Base-by-base conservation (phyloP, 2,888 invertebrate species). In the Pinctada fucata region DNA sequence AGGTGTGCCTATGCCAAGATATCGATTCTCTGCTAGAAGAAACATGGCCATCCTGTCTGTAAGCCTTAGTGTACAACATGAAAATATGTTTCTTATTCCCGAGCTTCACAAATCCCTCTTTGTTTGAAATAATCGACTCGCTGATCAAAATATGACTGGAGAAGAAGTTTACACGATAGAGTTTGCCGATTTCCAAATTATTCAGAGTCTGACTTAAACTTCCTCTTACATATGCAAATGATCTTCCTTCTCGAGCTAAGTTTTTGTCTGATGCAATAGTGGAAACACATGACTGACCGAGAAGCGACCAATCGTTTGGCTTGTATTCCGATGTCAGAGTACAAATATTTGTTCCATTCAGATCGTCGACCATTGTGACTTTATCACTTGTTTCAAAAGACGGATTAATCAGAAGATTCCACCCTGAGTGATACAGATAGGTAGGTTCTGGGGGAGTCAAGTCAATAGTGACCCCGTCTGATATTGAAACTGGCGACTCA, bases 391-490 rank as follows among this genome's bases (percentile, higher is more conserved):
- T 72, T 71, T 84, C 82, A 79, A 84, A 83, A 3, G 83, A 83
- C 2, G 82, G 84, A 52, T 84, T 82, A 3, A 16, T 3, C 8
- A 79, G 31, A 1, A 84, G 13, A 72, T 85, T 84, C 2, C 72
- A 65, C 1, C 77, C 82, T 6, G 58, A 16, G 65, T 84, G 79
- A 6, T 75, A 52, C 10, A 79, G 69, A 74, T 75, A 31, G 3
- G 76, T 48, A 6, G 77, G 67, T 6, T 51, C 48, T 31, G 87
- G 86, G n/a, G 85, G 80, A 0, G 86, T 81, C 1, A 79, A 80
- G 69, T 87, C 87, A n/a, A 86, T 63, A 2, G 66, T 77, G 6
- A 85, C 79, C 10, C 87, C 87, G 76, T 87, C 78, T 5, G 86
- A 87, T 6, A 80, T 72, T 10, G 67, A 75, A 10, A 78, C 79